Evolutionary conservation across 1,140 invertebrate species (phyloP).

Genomic region (Drosophila seguyi): DNA sequence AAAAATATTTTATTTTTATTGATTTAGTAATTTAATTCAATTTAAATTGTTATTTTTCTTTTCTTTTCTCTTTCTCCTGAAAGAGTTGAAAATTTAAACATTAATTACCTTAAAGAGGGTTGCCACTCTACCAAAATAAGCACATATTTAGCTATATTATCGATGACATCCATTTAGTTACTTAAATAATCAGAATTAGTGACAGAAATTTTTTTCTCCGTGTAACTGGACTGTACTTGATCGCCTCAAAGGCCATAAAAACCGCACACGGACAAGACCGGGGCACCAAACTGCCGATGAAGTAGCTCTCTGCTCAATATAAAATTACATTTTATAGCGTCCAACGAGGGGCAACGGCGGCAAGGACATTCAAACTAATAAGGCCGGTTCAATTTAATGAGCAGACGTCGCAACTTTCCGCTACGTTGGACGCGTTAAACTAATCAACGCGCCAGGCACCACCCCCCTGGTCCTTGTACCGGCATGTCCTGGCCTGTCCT

Average conservation of each 20-base stretch:
- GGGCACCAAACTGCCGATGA: conserved; percentile 15
- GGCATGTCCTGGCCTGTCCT: not conserved
- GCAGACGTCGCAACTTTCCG: conserved; percentile 79
- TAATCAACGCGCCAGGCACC: conserved; percentile 67
- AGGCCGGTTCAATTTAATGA: conserved; percentile 81
- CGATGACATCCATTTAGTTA: not conserved
- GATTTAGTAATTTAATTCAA: not conserved
- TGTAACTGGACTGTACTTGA: conserved; percentile 31
- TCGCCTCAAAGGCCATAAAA: conserved; percentile 55
- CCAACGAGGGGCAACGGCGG: conserved; percentile 12
- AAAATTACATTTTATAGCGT: conserved; percentile 68
- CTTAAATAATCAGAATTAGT: not conserved
- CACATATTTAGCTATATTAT: not conserved
- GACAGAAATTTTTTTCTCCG: not conserved
- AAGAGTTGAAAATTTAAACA: not conserved
- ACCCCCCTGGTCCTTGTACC: too few relatives aligned
- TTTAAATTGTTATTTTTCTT: not conserved
- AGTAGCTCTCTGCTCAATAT: conserved; percentile 56
- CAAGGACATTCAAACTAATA: conserved; percentile 71
- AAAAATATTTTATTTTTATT: not conserved
- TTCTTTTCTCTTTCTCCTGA: not conserved
- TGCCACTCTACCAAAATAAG: not conserved
- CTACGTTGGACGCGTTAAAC: conserved; percentile 80
- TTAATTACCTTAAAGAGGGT: too few relatives aligned
- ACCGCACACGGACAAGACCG: conserved; percentile 29